Conservation (phyloP, 1,140 invertebrate genomes). For the Atta colombica region DNA sequence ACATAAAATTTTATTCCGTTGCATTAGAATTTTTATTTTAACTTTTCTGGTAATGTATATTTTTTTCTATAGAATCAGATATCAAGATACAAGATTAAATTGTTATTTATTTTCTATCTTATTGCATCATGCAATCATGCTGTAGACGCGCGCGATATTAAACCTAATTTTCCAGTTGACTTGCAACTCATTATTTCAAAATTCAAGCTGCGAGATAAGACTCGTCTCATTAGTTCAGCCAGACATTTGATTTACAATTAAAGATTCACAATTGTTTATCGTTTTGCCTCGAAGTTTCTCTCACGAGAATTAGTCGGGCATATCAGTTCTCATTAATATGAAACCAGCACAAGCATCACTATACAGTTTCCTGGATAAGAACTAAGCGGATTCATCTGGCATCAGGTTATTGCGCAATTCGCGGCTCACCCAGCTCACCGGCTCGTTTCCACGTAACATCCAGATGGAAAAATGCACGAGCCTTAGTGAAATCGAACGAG, state of each 20-base stretch:
- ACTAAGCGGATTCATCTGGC: conserved; percentile 26
- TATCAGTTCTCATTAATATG: conserved; percentile 26
- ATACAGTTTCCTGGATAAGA: neutral
- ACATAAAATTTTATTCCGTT: neutral
- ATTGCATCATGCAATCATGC: neutral
- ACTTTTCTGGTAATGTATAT: neutral
- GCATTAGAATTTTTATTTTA: neutral
- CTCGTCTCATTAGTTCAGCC: conserved; percentile 35
- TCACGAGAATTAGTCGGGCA: conserved; percentile 49
- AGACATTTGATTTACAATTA: conserved; percentile 28
- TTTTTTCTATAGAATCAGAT: neutral
- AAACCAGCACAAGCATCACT: neutral
- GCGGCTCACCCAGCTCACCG: conserved; percentile 14
- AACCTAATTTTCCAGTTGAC: conserved; percentile 30
- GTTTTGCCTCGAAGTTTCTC: neutral
- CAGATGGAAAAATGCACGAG: conserved; percentile 38
- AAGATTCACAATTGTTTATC: conserved; percentile 19
- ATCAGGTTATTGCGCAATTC: conserved; percentile 21
- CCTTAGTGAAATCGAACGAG: conserved; percentile 36
- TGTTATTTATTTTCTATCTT: neutral
- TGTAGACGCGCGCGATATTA: neutral
- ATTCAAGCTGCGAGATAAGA: neutral
- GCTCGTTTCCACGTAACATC: conserved; percentile 37
- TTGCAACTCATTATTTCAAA: conserved; percentile 31
- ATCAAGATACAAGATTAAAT: neutral